These are phyloP conservation scores for Tenthredo livida DNA, from an alignment of 2,888 invertebrate species.

Conservation along the genomic window DNA sequence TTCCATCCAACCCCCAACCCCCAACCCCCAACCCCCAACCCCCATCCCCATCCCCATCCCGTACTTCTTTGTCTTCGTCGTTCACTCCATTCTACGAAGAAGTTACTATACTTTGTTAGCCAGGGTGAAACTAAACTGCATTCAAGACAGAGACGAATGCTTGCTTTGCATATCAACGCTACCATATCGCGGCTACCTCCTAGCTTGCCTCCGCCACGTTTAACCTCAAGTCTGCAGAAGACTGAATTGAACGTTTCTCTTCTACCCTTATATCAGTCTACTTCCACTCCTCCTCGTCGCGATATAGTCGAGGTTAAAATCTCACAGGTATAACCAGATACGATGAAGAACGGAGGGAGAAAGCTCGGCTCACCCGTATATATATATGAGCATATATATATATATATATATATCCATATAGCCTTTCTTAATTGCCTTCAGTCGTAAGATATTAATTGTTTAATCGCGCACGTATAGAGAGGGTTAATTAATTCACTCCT, in stretches of 20 bases:
- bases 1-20: not conserved
- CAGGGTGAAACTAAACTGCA: slow-evolving; percentile 41
- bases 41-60: too few species aligned
- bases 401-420: not conserved
- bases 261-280: slow-evolving; percentile 35
- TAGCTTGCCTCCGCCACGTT: not conserved
- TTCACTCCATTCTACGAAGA: slow-evolving; percentile 12
- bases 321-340: not conserved
- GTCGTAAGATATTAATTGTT: slow-evolving; percentile 19
- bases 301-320: slow-evolving; percentile 13
- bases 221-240: slow-evolving; percentile 23
- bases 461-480: not conserved
- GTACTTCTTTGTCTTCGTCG: slow-evolving; percentile 33
- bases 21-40: not conserved
- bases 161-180: slow-evolving; percentile 50
- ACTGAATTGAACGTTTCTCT: slow-evolving; percentile 39
- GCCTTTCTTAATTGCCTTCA: slow-evolving; percentile 5
- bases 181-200: slow-evolving; percentile 37
- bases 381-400: not conserved
- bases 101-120: slow-evolving; percentile 44
- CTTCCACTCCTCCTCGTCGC: not conserved
- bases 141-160: slow-evolving; percentile 47
- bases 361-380: not conserved
- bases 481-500: not conserved
- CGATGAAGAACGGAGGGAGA: not conserved